Evolutionary conservation across 2,797 vertebrate species (phyloP).

Genomic region (Brachyrhaphis roseni): DNA sequence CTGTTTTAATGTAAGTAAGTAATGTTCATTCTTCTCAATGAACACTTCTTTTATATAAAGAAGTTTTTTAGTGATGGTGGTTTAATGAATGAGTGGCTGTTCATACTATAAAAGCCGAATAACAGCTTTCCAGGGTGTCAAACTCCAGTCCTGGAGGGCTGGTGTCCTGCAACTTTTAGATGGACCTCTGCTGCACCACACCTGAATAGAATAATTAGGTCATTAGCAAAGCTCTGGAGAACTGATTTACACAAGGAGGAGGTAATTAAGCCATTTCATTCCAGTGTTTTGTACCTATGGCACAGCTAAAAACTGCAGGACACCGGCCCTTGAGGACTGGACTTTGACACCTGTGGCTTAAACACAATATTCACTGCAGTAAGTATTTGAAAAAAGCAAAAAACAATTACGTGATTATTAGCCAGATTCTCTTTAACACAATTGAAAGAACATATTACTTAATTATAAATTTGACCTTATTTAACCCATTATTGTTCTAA

Average conservation of each 20-base stretch:
- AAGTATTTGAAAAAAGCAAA: neutral
- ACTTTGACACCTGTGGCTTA: neutral
- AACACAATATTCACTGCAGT: neutral
- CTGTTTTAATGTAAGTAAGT: neutral
- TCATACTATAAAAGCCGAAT: neutral
- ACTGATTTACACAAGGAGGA: too few relatives aligned
- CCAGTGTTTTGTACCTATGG: too few relatives aligned
- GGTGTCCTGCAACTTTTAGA: too few relatives aligned
- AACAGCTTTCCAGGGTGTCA: neutral
- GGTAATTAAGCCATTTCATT: too few relatives aligned
- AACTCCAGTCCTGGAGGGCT: too few relatives aligned
- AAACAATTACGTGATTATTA: neutral
- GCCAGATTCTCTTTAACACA: neutral
- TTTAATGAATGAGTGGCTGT: neutral
- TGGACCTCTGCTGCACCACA: too few relatives aligned
- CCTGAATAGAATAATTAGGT: too few relatives aligned
- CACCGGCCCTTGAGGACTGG: too few relatives aligned
- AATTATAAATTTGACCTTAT: neutral
- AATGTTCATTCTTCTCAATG: neutral
- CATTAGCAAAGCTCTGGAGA: too few relatives aligned
- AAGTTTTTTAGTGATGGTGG: neutral
- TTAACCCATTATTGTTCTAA: neutral
- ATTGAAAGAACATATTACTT: neutral
- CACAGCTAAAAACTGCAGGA: too few relatives aligned
- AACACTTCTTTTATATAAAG: neutral